A percentile compares a stretch with the other conserved stretches of the same genome.
Evolutionary conservation across 2,113 vertebrate genomes (phyloP).

Genomic region (Sander vitreus): DNA sequence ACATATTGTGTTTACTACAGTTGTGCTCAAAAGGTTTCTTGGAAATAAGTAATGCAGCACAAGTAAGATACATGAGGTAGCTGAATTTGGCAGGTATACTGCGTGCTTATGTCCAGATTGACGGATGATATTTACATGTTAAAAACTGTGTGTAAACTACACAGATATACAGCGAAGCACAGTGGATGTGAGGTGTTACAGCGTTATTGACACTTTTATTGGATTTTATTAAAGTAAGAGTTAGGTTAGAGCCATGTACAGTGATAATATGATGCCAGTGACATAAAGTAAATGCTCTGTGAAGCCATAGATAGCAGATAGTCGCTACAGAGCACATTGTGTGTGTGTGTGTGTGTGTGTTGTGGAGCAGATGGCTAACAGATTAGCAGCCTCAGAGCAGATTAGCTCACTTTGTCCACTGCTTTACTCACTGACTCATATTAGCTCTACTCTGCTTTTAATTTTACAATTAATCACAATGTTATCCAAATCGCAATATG

Average conservation of each 20-base stretch:
- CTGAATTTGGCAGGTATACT: no score
- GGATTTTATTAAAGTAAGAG: no score
- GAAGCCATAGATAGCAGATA: not conserved
- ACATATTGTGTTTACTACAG: no score
- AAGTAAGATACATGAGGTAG: no score
- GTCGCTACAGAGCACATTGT: not conserved
- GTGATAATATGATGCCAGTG: not conserved
- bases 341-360: not conserved
- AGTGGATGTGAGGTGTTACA: not conserved
- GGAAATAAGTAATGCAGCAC: no score
- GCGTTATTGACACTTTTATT: not conserved
- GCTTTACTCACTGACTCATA: conserved; percentile 24
- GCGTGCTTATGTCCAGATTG: no score
- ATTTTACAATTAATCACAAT: not conserved
- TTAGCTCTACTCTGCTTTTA: not conserved
- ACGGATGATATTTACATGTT: no score
- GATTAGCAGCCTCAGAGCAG: conserved; percentile 69
- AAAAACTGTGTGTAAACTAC: no score
- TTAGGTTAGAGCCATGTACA: not conserved
- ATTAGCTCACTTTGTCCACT: conserved; percentile 50
- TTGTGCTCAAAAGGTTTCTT: no score
- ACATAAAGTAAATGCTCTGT: not conserved
- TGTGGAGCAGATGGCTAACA: conserved; percentile 65
- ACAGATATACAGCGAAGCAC: no score
- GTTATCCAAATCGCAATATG: no score